These are phyloP conservation scores for Chironex yamaguchii DNA, from an alignment of 30 jellyfish, hydroid and myxozoan genomes.

Conservation along the genomic window DNA sequence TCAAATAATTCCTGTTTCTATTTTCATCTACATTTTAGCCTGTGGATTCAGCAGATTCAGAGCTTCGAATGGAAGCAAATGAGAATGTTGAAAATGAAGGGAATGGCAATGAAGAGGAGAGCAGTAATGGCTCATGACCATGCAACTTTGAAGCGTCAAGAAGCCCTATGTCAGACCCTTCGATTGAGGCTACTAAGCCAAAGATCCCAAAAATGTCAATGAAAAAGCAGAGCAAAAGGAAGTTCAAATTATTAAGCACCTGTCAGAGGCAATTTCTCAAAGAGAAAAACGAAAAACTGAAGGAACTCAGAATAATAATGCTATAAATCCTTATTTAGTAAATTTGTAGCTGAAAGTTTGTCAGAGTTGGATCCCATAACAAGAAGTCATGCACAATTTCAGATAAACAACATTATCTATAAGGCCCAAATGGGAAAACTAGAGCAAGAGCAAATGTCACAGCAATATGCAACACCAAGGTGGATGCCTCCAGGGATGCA, in stretches of 20 bases:
- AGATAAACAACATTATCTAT: not conserved
- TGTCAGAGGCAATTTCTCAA: not conserved
- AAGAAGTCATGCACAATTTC: conserved; percentile 6
- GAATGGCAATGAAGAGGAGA: not conserved
- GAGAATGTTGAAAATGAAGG: not conserved
- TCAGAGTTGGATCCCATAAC: conserved; percentile 41
- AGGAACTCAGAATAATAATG: not conserved
- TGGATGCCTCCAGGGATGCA: too few relatives aligned
- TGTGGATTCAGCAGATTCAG: not conserved
- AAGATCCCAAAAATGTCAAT: conserved; percentile 17
- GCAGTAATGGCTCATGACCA: not conserved
- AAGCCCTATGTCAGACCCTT: too few relatives aligned
- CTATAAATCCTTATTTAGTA: not conserved
- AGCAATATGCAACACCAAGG: too few relatives aligned
- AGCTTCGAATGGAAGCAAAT: not conserved
- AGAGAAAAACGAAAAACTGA: not conserved
- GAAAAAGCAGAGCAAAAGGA: conserved; percentile 13
- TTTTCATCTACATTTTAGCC: not conserved
- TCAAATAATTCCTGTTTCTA: too few relatives aligned
- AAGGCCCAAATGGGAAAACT: conserved; percentile 51
- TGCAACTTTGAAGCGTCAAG: too few relatives aligned
- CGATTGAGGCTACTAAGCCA: not conserved
- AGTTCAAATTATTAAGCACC: not conserved
- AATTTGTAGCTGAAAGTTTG: not conserved
- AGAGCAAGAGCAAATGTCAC: too few relatives aligned